phyloP scores from a whole-genome alignment of 2,113 vertebrate genomes.

The Phrynosoma platyrhinos region DNA sequence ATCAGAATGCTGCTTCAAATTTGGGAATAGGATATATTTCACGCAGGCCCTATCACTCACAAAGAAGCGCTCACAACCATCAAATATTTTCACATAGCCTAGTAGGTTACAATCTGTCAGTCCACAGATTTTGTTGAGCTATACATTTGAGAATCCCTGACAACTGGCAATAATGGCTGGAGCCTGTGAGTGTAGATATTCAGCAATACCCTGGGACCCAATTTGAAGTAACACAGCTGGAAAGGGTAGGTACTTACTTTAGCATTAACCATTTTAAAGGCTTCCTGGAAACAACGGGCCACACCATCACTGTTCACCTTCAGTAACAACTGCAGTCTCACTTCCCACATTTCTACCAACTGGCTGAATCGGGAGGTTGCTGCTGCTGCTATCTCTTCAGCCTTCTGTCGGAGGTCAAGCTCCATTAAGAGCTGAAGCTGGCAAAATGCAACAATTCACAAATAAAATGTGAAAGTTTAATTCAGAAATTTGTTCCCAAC shows the following conservation, averaged over 20 bases:
- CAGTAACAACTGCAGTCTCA: slow-evolving; percentile 84
- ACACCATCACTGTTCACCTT: slow-evolving; percentile 72
- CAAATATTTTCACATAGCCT: background rate
- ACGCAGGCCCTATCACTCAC: background rate
- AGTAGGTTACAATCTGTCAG: background rate
- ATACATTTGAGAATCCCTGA: background rate
- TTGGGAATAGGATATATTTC: too few species aligned
- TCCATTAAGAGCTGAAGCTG: slow-evolving; percentile 79
- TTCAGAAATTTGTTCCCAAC: background rate
- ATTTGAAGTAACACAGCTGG: background rate
- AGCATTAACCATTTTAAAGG: slow-evolving; percentile 79
- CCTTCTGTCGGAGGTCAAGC: slow-evolving; percentile 70
- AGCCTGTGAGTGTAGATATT: background rate
- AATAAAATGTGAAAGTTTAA: background rate
- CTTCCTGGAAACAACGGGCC: slow-evolving; percentile 83
- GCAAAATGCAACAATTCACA: slow-evolving; percentile 47
- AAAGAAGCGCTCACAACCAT: background rate
- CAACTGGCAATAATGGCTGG: background rate
- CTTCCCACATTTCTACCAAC: slow-evolving; percentile 83
- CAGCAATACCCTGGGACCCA: background rate
- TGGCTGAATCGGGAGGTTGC: slow-evolving; percentile 77
- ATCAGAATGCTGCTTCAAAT: background rate
- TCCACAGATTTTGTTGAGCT: background rate
- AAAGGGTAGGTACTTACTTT: slow-evolving; percentile 80
- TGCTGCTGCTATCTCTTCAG: slow-evolving; percentile 78